Evolutionary conservation across 1,140 invertebrate species (phyloP), one percentile per base, ranked within the genome.

Genomic region (Camponotus vicinus): DNA sequence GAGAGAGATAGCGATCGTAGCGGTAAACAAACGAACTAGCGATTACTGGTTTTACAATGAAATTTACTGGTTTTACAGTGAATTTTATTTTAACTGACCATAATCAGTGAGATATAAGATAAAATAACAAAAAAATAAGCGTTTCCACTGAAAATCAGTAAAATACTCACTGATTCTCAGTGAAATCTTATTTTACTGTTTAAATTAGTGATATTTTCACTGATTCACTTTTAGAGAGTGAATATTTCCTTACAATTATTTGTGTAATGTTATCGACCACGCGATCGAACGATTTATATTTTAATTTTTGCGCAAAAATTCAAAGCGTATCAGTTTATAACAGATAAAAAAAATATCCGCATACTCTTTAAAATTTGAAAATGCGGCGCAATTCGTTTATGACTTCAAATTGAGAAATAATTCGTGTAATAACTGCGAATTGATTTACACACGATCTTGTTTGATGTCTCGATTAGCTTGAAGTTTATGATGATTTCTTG

Each of bases 391-490:
- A n/a, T 18, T 40, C 21, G 21, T 15, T 75, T 42, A 9, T n/a
- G n/a, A 55, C 18, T 40, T 27, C 21, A 49, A 75, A 45, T 15
- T 18, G 40, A 83, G 37, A 15, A 83, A 73, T 18, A 42, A 75
- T 8, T 61, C 37, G 6, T 11, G 7, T 21, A 37, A 59, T 37
- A 18, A 6, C 73, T 75, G 18, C n/a, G 32, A 73, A 34, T 75
- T 83, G 57, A 83, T 75, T 83, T 73, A 73, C 27, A 27, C 27
- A 27, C 18, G 59, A 45, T 61, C 32, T 32, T 45, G 13, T 73
- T 27, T 2, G 52, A 66, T 45, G 37, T 57, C 49, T 61, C 37
- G 37, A 57, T 80, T 79, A 67, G 18, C 21, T 70, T 61, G 42
- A 45, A 45, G 9, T 45, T 45, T 61, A 42, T 52, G 55, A 1